A percentile compares a stretch with the other conserved stretches of the same genome.
Conservation (phyloP, 2,113 vertebrate genomes). For the Apeltes quadracus region DNA sequence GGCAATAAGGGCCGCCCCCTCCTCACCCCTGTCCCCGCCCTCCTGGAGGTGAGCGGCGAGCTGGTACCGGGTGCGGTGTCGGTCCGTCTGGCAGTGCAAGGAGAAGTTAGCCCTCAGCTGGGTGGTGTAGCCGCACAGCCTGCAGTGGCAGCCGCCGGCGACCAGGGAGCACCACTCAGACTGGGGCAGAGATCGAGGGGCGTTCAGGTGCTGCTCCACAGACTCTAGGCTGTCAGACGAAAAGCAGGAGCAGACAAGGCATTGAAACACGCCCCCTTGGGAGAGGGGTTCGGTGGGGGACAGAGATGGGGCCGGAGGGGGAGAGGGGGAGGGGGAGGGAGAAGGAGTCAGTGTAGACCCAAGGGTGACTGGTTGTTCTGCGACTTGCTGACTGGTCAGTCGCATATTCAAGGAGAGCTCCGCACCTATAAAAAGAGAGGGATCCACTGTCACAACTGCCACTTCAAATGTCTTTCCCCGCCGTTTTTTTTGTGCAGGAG, state of each 20-base stretch:
- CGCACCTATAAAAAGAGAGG: constrained; percentile 78
- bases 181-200: constrained; percentile 91
- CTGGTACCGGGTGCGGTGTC: constrained; percentile 95
- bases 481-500: background rate
- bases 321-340: constrained; percentile 70
- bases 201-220: constrained; percentile 91
- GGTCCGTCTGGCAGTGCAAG: constrained; percentile 83
- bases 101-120: constrained; percentile 98
- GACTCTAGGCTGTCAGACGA: constrained; percentile 93
- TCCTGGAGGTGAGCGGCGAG: constrained; percentile 96
- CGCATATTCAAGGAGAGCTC: constrained; percentile 93
- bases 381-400: constrained; percentile 88
- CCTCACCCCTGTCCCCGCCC: constrained; percentile 87
- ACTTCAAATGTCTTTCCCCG: background rate
- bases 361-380: constrained; percentile 90
- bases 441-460: background rate
- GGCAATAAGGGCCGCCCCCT: constrained; percentile 90
- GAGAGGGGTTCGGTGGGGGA: constrained; percentile 89
- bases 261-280: constrained; percentile 94
- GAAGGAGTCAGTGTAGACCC: constrained; percentile 88
- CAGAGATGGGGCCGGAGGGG: constrained; percentile 64
- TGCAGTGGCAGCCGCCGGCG: constrained; percentile 94
- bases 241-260: constrained; percentile 95
- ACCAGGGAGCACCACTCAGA: constrained; percentile 94
- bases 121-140: constrained; percentile 95